Evolutionary conservation across 2,888 invertebrate genomes (phyloP).

Genomic region (Microdon myrmicae): DNA sequence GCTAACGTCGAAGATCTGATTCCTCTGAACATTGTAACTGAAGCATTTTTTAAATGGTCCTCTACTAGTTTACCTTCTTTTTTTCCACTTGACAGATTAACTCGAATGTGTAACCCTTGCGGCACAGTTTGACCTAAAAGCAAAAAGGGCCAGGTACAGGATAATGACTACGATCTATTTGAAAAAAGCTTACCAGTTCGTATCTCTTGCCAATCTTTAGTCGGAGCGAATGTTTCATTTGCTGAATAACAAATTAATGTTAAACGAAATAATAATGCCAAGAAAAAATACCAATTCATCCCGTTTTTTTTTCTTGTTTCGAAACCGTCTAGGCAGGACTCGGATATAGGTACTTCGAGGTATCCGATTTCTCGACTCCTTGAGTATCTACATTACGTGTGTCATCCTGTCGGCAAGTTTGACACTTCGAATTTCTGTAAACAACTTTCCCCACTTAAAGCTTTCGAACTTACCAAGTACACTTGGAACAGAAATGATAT

Average conservation of each 20-base stretch:
- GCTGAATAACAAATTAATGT: slow-evolving; percentile 47
- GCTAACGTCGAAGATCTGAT: slow-evolving; percentile 31
- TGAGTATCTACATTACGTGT: too few relatives aligned
- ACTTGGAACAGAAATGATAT: slow-evolving; percentile 12
- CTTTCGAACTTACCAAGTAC: slow-evolving; percentile 14
- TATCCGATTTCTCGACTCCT: too few relatives aligned
- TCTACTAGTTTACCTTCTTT: slow-evolving; percentile 80
- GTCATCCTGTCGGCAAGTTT: slow-evolving; percentile 30
- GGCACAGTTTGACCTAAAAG: slow-evolving; percentile 77
- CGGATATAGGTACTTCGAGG: too few relatives aligned
- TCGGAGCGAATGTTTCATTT: slow-evolving; percentile 70
- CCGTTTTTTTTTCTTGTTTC: not conserved
- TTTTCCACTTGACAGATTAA: slow-evolving; percentile 79
- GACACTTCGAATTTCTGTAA: slow-evolving; percentile 30
- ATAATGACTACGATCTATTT: slow-evolving; percentile 5
- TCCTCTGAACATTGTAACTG: slow-evolving; percentile 41
- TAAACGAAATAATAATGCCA: slow-evolving; percentile 7
- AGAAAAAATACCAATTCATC: slow-evolving; percentile 25
- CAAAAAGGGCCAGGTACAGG: not conserved
- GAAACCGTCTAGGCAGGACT: too few relatives aligned
- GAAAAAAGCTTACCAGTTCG: slow-evolving; percentile 69
- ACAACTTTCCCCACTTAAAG: slow-evolving; percentile 10
- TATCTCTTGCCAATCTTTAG: slow-evolving; percentile 74
- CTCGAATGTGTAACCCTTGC: slow-evolving; percentile 77
- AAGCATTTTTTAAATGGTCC: slow-evolving; percentile 65